Evolutionary conservation across 2,888 invertebrate genomes (phyloP).

Genomic region (Hydropsyche betteni): DNA sequence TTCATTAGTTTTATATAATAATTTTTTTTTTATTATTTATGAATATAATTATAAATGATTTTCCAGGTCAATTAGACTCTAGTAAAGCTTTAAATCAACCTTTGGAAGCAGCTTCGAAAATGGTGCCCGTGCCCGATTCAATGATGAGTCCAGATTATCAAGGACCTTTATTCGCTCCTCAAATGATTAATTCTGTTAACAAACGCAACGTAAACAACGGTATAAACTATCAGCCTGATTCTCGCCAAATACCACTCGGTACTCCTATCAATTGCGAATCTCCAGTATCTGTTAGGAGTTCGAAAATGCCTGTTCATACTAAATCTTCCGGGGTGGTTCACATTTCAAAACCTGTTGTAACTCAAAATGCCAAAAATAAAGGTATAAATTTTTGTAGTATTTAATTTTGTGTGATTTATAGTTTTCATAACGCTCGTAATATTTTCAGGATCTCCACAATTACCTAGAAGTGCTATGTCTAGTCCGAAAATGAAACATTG

Average conservation of each 20-base stretch:
- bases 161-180: slow-evolving; percentile 61
- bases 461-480: slow-evolving; percentile 63
- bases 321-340: slow-evolving; percentile 25
- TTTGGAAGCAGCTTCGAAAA: slow-evolving; percentile 83
- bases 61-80: slow-evolving; percentile 55
- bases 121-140: slow-evolving; percentile 88
- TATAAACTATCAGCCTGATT: slow-evolving; percentile 58
- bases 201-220: slow-evolving; percentile 57
- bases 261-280: slow-evolving; percentile 50
- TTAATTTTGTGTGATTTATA: slow-evolving; percentile 3
- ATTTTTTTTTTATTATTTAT: no score
- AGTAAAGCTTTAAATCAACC: slow-evolving; percentile 66
- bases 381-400: slow-evolving; percentile 16
- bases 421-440: neutral
- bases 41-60: no score
- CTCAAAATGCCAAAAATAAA: slow-evolving; percentile 44
- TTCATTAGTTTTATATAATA: neutral
- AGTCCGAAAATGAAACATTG: slow-evolving; percentile 62
- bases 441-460: slow-evolving; percentile 60
- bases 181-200: slow-evolving; percentile 24
- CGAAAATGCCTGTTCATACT: slow-evolving; percentile 17
- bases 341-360: slow-evolving; percentile 34
- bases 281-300: neutral
- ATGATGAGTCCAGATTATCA: slow-evolving; percentile 85
- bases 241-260: slow-evolving; percentile 57